Evolutionary conservation across 1,140 invertebrate genomes (phyloP).

Genomic region (Phthorimaea operculella): DNA sequence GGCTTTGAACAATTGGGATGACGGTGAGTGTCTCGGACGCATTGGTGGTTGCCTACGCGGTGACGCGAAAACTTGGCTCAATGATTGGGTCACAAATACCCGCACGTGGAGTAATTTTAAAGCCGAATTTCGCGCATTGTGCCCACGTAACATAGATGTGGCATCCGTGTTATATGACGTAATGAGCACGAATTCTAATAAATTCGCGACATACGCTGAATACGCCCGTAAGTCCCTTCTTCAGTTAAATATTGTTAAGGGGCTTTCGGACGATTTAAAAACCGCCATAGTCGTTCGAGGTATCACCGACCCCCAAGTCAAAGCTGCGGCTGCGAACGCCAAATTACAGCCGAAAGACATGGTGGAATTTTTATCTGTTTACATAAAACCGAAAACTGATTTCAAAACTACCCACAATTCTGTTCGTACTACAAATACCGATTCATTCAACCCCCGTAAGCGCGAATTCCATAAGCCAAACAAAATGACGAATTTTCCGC

Average conservation of each 20-base stretch:
- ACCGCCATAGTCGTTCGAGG: constrained; percentile 10
- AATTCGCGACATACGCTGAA: constrained; percentile 10
- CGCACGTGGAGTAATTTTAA: constrained; percentile 13
- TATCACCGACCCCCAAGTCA: constrained; percentile 7
- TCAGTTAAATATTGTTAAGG: constrained; percentile 4
- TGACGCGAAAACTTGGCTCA: constrained; percentile 5
- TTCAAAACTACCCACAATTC: neutral
- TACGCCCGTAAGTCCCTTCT: constrained; percentile 6
- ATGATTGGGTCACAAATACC: constrained; percentile 8
- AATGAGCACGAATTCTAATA: constrained; percentile 6
- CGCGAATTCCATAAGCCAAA: neutral
- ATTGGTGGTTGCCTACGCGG: constrained; percentile 6
- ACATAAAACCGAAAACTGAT: constrained; percentile 4
- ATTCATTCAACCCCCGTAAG: neutral
- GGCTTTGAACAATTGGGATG: constrained; percentile 4
- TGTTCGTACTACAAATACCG: neutral
- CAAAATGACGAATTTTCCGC: neutral
- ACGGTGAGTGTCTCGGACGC: constrained; percentile 7
- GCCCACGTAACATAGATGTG: constrained; percentile 6
- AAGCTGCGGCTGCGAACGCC: constrained; percentile 11
- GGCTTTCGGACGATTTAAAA: constrained; percentile 6
- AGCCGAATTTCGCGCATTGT: constrained; percentile 6
- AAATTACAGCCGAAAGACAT: constrained; percentile 6
- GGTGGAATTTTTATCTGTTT: constrained; percentile 11
- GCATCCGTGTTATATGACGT: constrained; percentile 9